Evolutionary conservation across 2,888 invertebrate genomes (phyloP), one percentile per base, ranked within the genome.

Genomic region (Dicycla oo): DNA sequence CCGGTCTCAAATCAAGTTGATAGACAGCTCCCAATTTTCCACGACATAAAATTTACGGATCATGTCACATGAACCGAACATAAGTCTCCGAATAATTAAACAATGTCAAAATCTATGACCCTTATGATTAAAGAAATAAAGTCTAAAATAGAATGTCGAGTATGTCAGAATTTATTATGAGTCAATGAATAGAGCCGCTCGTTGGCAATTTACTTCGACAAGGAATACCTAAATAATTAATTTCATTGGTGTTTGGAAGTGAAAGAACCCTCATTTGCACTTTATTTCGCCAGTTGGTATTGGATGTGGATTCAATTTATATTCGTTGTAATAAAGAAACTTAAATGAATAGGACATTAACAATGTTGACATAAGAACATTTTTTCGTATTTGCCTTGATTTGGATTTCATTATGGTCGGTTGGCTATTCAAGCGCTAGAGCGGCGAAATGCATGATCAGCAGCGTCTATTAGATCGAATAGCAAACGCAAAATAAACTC

Each of bases 141-240:
- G 70, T 74, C 30, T 30, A 73, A 63, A 73, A 73, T 85, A n/a
- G 60, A 69, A 65, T n/a, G 68, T 20, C 47, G 47, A 54, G 63
- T 75, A 71, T 75, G 75, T 75, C 70, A 78, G 79, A 85, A 85
- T 87, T 84, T 82, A 82, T 84, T 86, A 75, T 78, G 82, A 82
- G 69, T 80, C 81, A 75, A 81, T 88, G 86, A 88, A 88, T 82
- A 70, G 78, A 68, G 74, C 72, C 77, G 73, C 75, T 87, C 86
- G 81, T 78, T 82, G 83, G 78, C 87, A 86, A 89, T 88, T 86
- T 83, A 79, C 81, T 76, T 75, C 83, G 79, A 81, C 81, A 78
- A 86, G 83, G 89, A 88, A 88, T 84, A 86, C 84, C 83, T 88
- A 89, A 88, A 90, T 89, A 90, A 90, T 90, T 89, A 89, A 90